A percentile compares a stretch with the other conserved stretches of the same genome.
Evolutionary conservation across 2,888 invertebrate genomes (phyloP).

Genomic region (Periphyllus acericola): DNA sequence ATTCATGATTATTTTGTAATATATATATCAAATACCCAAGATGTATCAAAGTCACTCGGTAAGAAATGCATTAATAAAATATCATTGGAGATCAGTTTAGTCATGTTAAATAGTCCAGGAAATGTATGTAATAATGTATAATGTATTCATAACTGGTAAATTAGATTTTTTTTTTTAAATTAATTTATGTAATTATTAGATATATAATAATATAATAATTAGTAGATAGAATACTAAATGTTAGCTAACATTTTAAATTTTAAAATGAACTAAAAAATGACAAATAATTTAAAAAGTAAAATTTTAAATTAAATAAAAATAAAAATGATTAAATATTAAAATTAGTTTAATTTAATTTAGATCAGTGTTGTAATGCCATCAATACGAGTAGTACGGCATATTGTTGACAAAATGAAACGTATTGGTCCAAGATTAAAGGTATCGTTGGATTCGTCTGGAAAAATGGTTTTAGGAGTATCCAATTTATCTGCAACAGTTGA

Average conservation of each 20-base stretch:
- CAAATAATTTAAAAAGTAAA: background rate
- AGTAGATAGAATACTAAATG: background rate
- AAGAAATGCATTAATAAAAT: no score
- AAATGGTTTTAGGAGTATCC: slow-evolving; percentile 79
- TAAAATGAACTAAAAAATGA: background rate
- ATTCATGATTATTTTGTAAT: no score
- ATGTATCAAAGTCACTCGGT: no score
- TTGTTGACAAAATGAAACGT: slow-evolving; percentile 86
- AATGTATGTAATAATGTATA: no score
- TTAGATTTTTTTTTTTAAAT: no score
- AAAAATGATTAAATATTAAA: background rate
- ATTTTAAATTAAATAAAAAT: background rate
- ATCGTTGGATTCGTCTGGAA: slow-evolving; percentile 78
- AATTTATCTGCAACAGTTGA: slow-evolving; percentile 84
- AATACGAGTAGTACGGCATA: slow-evolving; percentile 79
- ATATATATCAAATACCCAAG: no score
- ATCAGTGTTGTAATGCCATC: slow-evolving; percentile 82
- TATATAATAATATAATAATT: background rate
- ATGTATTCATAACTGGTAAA: no score
- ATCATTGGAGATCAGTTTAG: no score
- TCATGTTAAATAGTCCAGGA: no score
- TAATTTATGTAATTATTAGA: no score
- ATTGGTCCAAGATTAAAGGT: slow-evolving; percentile 79
- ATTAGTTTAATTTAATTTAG: slow-evolving; percentile 68
- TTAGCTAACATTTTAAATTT: background rate